These are phyloP conservation scores for Mirounga angustirostris DNA, from an alignment of 2,113 vertebrate species.

Conservation along the genomic window DNA sequence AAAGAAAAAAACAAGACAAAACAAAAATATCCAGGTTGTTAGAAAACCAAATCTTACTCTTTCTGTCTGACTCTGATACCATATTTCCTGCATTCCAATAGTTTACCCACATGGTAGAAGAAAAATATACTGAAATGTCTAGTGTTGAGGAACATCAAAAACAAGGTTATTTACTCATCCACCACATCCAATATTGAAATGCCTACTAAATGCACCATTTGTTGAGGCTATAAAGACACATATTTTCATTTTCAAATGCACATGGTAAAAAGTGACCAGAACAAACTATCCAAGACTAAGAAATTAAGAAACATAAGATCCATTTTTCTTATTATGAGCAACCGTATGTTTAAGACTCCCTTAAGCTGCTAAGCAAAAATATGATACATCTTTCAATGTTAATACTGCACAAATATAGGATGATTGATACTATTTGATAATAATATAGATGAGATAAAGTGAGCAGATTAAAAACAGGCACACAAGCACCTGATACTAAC, in stretches of 20 bases:
- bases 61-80: neutral
- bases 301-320: neutral
- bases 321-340: neutral
- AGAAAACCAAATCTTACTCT: conserved; percentile 69
- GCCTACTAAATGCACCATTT: neutral
- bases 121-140: neutral
- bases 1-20: conserved; percentile 62
- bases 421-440: neutral
- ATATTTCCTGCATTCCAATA: neutral
- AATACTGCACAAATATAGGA: neutral
- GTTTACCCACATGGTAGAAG: neutral
- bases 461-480: neutral
- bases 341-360: neutral
- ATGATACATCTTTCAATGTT: neutral
- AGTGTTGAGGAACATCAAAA: neutral
- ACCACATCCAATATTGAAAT: neutral
- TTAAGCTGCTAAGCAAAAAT: conserved; percentile 44
- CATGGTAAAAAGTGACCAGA: conserved; percentile 6
- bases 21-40: conserved; percentile 67
- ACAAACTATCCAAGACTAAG: neutral
- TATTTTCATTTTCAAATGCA: conserved; percentile 38
- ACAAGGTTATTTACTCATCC: neutral
- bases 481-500: neutral
- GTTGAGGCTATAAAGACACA: neutral
- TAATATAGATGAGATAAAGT: neutral